These are phyloP conservation scores for Elachura formosa DNA, from an alignment of 2,113 vertebrate species.

Conservation along the genomic window DNA sequence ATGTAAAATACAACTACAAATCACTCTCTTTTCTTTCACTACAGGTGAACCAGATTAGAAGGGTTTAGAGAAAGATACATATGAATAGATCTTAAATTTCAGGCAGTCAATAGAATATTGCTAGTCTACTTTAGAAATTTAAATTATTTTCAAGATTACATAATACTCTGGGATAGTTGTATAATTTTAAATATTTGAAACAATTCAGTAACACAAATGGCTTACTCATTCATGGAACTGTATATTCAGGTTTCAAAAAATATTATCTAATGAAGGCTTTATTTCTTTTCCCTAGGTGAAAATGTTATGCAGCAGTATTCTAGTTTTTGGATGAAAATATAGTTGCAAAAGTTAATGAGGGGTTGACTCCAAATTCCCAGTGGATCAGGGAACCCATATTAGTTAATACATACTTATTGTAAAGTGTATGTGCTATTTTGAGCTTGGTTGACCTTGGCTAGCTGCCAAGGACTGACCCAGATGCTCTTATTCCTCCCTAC, in stretches of 20 bases:
- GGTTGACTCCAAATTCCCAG: background rate
- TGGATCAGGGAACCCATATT: background rate
- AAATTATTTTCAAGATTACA: background rate
- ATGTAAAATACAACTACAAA: background rate
- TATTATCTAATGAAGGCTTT: background rate
- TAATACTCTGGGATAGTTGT: background rate
- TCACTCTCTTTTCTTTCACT: background rate
- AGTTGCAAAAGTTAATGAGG: background rate
- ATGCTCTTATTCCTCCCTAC: background rate
- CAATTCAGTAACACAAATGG: background rate
- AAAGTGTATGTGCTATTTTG: background rate
- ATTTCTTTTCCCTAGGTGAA: background rate
- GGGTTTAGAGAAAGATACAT: background rate
- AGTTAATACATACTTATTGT: background rate
- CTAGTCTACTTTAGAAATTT: background rate
- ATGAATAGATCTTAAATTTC: background rate
- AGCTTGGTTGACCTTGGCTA: background rate
- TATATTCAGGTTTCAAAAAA: background rate
- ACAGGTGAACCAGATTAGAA: background rate
- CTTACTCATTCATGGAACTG: background rate
- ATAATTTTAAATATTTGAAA: background rate
- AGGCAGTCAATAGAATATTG: background rate
- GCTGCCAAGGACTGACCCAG: background rate
- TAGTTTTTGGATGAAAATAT: background rate
- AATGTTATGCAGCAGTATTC: background rate